A percentile compares a stretch with the other conserved stretches of the same genome.
phyloP scores from a whole-genome alignment of 2,797 vertebrate genomes.

The Acrossocheilus wenchowensis region DNA sequence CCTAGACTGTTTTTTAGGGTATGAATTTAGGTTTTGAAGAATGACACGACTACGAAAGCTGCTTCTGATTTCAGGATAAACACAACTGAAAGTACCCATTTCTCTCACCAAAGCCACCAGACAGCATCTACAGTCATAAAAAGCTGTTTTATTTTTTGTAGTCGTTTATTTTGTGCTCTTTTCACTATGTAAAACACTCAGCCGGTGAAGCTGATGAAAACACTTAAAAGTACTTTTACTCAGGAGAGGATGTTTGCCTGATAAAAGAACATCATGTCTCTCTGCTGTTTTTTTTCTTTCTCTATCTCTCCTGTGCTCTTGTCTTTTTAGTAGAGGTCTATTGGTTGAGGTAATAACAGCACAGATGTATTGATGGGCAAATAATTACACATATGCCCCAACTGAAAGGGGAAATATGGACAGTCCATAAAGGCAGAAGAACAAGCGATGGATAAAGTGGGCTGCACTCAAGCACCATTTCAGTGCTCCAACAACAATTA shows the following conservation, averaged over 20 bases:
- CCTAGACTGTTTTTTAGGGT: background rate
- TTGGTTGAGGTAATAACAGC: conserved; percentile 50
- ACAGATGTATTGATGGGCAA: conserved; percentile 55
- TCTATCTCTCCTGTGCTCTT: conserved; percentile 26
- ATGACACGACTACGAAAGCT: background rate
- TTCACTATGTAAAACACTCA: conserved; percentile 40
- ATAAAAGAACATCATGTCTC: conserved; percentile 56
- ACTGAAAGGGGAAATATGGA: conserved; percentile 52
- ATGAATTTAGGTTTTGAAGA: conserved; percentile 27
- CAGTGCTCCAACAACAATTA: conserved; percentile 52
- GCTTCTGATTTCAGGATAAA: conserved; percentile 33
- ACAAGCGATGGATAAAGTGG: conserved; percentile 47
- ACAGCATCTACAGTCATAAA: conserved; percentile 21
- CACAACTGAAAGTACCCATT: conserved; percentile 19
- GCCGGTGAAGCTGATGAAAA: conserved; percentile 35
- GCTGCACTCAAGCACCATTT: conserved; percentile 55
- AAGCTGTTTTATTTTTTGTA: conserved; percentile 11
- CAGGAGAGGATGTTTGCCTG: conserved; percentile 51
- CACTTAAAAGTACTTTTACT: conserved; percentile 48
- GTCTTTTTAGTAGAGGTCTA: conserved; percentile 46
- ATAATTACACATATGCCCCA: conserved; percentile 51
- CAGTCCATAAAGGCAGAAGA: conserved; percentile 48
- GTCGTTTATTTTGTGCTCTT: conserved; percentile 23
- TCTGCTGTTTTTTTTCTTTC: conserved; percentile 44
- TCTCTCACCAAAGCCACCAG: conserved; percentile 25